Conservation (phyloP, 2,113 vertebrate species). For the Gallinago paraguaiae region DNA sequence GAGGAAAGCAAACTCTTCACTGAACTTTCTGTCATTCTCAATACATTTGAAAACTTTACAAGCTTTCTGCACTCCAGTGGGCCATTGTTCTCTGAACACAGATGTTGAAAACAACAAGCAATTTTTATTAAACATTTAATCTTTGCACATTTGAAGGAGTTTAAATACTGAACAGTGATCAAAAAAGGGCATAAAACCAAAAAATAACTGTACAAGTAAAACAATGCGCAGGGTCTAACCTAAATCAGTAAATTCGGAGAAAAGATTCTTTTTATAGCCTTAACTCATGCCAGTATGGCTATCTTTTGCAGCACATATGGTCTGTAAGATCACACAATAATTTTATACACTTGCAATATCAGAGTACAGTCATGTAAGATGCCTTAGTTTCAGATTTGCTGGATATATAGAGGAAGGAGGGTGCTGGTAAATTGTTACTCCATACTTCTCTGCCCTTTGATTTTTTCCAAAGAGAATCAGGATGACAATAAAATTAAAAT, state of each 20-base stretch:
- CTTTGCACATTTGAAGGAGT: slow-evolving; percentile 86
- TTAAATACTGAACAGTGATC: slow-evolving; percentile 87
- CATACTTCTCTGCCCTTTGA: not conserved
- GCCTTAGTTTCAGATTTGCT: slow-evolving; percentile 31
- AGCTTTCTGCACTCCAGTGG: slow-evolving; percentile 97
- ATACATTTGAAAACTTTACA: slow-evolving; percentile 99
- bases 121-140: slow-evolving; percentile 92
- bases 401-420: not conserved
- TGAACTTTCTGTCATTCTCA: slow-evolving; percentile 99
- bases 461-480: not conserved
- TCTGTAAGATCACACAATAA: slow-evolving; percentile 56
- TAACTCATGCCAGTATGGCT: slow-evolving; percentile 62
- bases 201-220: slow-evolving; percentile 74
- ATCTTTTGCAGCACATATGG: slow-evolving; percentile 71
- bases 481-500: not conserved
- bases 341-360: slow-evolving; percentile 57
- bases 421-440: not conserved
- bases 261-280: slow-evolving; percentile 58
- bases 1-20: slow-evolving; percentile 98
- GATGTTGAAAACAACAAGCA: slow-evolving; percentile 93
- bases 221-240: slow-evolving; percentile 68
- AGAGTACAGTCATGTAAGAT: not conserved
- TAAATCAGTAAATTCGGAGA: slow-evolving; percentile 65
- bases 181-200: slow-evolving; percentile 79
- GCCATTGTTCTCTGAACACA: slow-evolving; percentile 97